Evolutionary conservation across 2,888 invertebrate species (phyloP).

Genomic region (Stictocephala bisonia): DNA sequence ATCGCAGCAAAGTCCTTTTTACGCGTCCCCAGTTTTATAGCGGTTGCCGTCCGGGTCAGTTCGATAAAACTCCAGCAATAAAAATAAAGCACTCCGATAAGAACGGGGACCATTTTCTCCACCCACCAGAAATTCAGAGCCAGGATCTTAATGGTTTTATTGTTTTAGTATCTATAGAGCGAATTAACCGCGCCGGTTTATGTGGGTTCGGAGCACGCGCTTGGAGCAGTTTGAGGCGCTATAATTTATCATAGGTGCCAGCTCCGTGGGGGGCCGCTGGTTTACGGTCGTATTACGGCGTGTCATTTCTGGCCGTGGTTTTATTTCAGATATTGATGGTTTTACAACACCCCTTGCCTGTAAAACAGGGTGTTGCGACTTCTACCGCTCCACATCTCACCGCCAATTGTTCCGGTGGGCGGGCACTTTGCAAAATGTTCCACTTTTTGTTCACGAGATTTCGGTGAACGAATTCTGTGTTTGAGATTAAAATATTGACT

Average conservation of each 20-base stretch:
- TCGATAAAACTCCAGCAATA: conserved; percentile 41
- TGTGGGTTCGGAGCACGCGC: conserved; percentile 2
- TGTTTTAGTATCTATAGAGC: conserved; percentile 39
- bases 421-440: too few relatives aligned
- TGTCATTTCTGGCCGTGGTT: neutral
- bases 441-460: too few relatives aligned
- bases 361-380: too few relatives aligned
- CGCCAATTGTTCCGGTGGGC: too few relatives aligned
- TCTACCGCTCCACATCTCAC: too few relatives aligned
- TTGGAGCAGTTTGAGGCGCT: conserved; percentile 20
- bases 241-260: conserved; percentile 27
- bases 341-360: neutral
- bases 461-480: too few relatives aligned
- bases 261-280: neutral
- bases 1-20: too few relatives aligned
- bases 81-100: conserved; percentile 30
- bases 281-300: too few relatives aligned
- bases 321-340: conserved; percentile 6
- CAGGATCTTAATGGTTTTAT: conserved; percentile 38
- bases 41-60: too few relatives aligned
- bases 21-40: too few relatives aligned
- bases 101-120: conserved; percentile 1
- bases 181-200: conserved; percentile 17
- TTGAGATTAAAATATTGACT: too few relatives aligned
- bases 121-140: conserved; percentile 21